Conservation (phyloP, 2,888 invertebrate species). For the Urechis unicinctus region DNA sequence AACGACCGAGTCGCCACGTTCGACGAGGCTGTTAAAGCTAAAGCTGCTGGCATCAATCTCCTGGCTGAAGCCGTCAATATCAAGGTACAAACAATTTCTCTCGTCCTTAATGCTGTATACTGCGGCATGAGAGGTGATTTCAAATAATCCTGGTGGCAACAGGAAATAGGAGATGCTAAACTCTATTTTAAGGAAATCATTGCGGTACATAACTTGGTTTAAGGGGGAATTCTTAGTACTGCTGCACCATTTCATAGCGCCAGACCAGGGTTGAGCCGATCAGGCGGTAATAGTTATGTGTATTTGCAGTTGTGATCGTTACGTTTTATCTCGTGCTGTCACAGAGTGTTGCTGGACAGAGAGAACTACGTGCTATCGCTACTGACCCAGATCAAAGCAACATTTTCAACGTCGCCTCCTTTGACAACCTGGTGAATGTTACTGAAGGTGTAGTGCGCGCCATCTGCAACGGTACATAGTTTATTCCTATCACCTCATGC, state of each 20-base stretch:
- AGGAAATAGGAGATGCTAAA: no score
- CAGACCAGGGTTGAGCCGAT: no score
- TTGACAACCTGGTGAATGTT: constrained; percentile 9
- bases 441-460: constrained; percentile 9
- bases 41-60: constrained; percentile 7
- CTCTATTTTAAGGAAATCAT: no score
- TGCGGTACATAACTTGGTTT: no score
- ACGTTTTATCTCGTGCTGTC: neutral
- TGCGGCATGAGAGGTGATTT: no score
- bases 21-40: constrained; percentile 4
- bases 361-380: constrained; percentile 17
- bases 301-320: neutral
- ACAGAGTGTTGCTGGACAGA: constrained; percentile 7
- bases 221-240: no score
- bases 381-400: constrained; percentile 18
- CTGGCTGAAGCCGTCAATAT: constrained; percentile 13
- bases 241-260: no score
- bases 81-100: neutral
- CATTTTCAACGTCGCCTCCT: constrained; percentile 13
- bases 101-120: no score
- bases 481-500: no score
- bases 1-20: constrained; percentile 10
- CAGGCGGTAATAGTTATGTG: no score
- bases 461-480: constrained; percentile 18
- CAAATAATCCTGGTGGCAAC: no score